phyloP scores from a whole-genome alignment of 92 coral and sea anemone species.

The Epizoanthus illoricatus region DNA sequence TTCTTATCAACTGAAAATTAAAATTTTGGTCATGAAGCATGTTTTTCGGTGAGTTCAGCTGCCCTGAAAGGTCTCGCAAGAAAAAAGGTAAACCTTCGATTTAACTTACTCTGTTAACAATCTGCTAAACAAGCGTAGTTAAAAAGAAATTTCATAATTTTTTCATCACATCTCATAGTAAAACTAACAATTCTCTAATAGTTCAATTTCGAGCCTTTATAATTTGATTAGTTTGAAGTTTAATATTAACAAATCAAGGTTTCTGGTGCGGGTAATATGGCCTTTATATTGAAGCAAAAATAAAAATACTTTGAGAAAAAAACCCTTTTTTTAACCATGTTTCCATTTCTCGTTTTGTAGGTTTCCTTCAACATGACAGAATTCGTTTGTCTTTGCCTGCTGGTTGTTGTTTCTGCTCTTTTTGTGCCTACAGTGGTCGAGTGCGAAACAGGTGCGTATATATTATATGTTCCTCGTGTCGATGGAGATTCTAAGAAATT shows the following conservation, averaged over 20 bases:
- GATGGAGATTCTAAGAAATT: no score
- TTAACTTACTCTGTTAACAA: background rate
- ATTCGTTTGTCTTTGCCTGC: no score
- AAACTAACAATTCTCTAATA: background rate
- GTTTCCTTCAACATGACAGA: no score
- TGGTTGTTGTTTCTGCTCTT: no score
- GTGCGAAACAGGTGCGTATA: constrained; percentile 6
- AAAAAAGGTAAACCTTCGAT: background rate
- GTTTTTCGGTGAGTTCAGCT: background rate
- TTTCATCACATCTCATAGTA: background rate
- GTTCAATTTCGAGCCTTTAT: background rate
- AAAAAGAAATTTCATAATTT: no score
- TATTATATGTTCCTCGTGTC: background rate
- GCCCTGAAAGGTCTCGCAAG: background rate
- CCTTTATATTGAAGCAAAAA: no score
- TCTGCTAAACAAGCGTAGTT: background rate
- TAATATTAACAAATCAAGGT: background rate
- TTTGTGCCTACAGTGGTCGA: background rate
- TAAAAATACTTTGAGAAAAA: no score
- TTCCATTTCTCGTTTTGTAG: no score
- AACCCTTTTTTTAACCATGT: no score
- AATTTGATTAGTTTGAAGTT: background rate
- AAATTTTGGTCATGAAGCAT: constrained; percentile 20
- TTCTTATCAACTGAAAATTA: constrained; percentile 6
- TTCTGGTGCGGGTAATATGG: no score